Conservation (phyloP, 2,113 vertebrate species). For the Mobula birostris region DNA sequence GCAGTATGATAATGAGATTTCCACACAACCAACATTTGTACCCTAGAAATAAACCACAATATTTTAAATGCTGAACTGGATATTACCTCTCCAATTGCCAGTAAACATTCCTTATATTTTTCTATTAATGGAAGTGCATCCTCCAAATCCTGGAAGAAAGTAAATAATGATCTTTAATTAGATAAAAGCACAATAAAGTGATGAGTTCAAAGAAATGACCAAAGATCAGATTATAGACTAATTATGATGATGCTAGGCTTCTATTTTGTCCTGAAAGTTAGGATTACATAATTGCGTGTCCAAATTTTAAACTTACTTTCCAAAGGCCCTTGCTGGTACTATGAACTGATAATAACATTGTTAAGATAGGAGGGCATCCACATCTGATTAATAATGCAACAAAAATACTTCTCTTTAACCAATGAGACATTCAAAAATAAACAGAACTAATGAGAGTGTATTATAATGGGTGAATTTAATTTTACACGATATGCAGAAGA, state of each 20-base stretch:
- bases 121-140: constrained; percentile 80
- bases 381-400: not conserved
- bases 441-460: not conserved
- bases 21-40: not conserved
- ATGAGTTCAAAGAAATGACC: not conserved
- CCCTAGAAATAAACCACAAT: not conserved
- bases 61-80: not conserved
- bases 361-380: not conserved
- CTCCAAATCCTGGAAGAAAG: constrained; percentile 72
- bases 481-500: not conserved
- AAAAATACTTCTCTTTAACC: not conserved
- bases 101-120: constrained; percentile 73
- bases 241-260: not conserved
- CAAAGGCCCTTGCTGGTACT: not conserved
- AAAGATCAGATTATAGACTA: not conserved
- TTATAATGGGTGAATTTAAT: not conserved
- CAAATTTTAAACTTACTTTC: not conserved
- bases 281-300: not conserved
- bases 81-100: constrained; percentile 86
- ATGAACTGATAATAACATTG: not conserved
- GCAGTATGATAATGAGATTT: not conserved
- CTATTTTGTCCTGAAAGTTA: not conserved
- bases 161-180: constrained; percentile 24
- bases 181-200: constrained; percentile 30
- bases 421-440: not conserved